phyloP scores from a whole-genome alignment of 2,797 vertebrate species.

The Alectoris magna region DNA sequence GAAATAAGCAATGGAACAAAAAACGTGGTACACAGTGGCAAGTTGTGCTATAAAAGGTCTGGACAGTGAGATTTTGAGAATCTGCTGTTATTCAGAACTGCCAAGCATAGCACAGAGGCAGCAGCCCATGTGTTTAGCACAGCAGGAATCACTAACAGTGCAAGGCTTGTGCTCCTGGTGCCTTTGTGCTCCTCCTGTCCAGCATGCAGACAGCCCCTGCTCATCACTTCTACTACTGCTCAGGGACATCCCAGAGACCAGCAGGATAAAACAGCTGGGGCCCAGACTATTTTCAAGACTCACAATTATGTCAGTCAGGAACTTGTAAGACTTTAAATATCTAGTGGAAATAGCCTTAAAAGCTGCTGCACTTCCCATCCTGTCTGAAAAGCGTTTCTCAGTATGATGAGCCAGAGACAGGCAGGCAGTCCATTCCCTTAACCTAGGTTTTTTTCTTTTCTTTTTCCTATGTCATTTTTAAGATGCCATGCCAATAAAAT shows the following conservation, averaged over 20 bases:
- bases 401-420: neutral
- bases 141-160: fast-evolving
- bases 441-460: fast-evolving
- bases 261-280: neutral
- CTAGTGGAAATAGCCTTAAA: neutral
- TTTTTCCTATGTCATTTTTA: neutral
- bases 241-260: neutral
- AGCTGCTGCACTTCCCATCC: neutral
- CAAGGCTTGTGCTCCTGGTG: neutral
- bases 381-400: neutral
- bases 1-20: neutral
- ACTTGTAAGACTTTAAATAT: neutral
- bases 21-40: neutral
- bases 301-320: neutral
- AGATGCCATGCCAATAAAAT: neutral
- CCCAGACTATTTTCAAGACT: neutral
- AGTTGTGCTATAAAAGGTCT: neutral
- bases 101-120: neutral
- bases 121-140: fast-evolving
- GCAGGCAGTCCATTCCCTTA: neutral
- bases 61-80: neutral
- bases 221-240: neutral
- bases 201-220: neutral
- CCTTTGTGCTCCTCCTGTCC: neutral
- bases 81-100: neutral